These are phyloP conservation scores for Tyrophagus putrescentiae DNA, from an alignment of 1,140 invertebrate species.

Conservation along the genomic window DNA sequence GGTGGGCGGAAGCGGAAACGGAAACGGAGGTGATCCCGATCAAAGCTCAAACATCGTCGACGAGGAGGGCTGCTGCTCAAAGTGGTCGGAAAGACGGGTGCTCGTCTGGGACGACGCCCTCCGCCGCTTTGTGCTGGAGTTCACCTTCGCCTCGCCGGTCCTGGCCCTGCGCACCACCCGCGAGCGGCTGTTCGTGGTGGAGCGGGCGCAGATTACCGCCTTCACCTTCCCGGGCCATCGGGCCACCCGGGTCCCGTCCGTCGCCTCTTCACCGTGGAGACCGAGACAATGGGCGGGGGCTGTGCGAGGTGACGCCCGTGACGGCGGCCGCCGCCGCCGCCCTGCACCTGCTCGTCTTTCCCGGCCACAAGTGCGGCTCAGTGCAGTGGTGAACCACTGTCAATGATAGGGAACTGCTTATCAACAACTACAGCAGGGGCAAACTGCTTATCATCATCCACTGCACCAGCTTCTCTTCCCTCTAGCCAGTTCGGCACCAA, in stretches of 20 bases:
- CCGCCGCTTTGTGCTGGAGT: slow-evolving; percentile 74
- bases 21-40: too few relatives aligned
- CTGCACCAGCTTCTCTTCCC: too few relatives aligned
- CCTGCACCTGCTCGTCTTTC: slow-evolving; percentile 59
- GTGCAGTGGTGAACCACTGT: slow-evolving; percentile 41
- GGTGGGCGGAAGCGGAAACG: slow-evolving; percentile 61
- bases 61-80: slow-evolving; percentile 48
- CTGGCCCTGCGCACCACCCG: slow-evolving; percentile 72
- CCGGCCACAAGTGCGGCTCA: slow-evolving; percentile 58
- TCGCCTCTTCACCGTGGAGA: slow-evolving; percentile 58
- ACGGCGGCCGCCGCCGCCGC: slow-evolving; percentile 48
- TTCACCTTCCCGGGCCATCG: slow-evolving; percentile 58
- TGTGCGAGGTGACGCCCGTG: slow-evolving; percentile 62
- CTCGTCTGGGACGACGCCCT: slow-evolving; percentile 93
- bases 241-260: slow-evolving; percentile 48
- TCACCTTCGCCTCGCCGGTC: slow-evolving; percentile 83
- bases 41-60: too few relatives aligned
- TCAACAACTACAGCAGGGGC: too few relatives aligned
- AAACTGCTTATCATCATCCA: too few relatives aligned
- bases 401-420: too few relatives aligned
- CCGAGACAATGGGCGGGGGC: slow-evolving; percentile 53
- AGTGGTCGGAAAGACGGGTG: slow-evolving; percentile 60
- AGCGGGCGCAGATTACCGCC: slow-evolving; percentile 60
- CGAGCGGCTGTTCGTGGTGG: slow-evolving; percentile 71
- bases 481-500: too few relatives aligned